phyloP scores from a whole-genome alignment of 2,797 vertebrate genomes.

The Molossus alvarezi region DNA sequence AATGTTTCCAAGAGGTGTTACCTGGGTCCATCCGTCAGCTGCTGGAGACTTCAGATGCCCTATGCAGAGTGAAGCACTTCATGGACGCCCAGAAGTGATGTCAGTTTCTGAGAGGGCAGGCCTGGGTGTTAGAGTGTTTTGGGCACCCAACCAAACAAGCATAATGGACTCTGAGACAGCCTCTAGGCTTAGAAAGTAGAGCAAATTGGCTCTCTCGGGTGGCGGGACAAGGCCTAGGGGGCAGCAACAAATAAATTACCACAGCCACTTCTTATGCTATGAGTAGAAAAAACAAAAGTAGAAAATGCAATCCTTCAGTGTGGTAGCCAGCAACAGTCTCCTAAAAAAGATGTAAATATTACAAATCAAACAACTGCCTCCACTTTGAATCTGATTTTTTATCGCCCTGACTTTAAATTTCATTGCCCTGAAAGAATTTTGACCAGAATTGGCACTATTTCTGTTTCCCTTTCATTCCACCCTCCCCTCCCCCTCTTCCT shows the following conservation, averaged over 20 bases:
- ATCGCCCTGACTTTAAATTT: neutral
- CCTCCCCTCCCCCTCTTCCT: too few species aligned
- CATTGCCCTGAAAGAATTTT: neutral
- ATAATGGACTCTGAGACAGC: neutral
- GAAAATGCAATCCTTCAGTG: neutral
- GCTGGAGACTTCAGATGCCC: neutral
- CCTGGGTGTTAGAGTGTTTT: neutral
- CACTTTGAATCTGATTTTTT: neutral
- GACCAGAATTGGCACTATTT: neutral
- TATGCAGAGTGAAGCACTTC: neutral
- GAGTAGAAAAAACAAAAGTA: neutral
- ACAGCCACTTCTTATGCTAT: neutral
- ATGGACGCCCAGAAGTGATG: neutral
- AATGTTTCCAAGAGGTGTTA: neutral
- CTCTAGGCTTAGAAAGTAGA: neutral
- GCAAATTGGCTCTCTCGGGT: neutral
- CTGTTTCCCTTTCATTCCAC: neutral
- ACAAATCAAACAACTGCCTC: neutral
- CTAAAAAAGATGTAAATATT: neutral
- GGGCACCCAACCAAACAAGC: neutral
- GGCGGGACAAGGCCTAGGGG: neutral
- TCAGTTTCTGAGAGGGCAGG: neutral
- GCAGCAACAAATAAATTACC: neutral
- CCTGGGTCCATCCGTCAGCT: neutral
- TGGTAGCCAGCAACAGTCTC: neutral